phyloP scores from a whole-genome alignment of 2,888 invertebrate species.

The Epsilonema sp. region DNA sequence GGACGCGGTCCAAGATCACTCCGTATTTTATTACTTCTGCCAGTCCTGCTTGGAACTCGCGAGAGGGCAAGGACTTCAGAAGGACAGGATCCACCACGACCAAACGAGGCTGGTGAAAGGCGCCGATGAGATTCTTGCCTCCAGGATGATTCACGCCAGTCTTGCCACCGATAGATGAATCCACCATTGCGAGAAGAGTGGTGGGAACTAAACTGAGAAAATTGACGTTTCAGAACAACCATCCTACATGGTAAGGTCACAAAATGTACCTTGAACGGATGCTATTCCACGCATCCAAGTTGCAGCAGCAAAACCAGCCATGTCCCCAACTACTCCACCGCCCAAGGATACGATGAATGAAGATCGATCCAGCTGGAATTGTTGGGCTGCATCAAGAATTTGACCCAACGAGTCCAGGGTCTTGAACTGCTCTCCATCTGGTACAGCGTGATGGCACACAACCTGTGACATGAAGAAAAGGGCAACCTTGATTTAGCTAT shows the following conservation, averaged over 20 bases:
- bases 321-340: constrained; percentile 9
- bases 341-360: constrained; percentile 4
- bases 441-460: background rate
- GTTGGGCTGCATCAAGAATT: background rate
- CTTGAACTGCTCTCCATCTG: constrained; percentile 4
- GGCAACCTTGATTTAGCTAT: no score
- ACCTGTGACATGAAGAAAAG: no score
- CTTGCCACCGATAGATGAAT: constrained; percentile 7
- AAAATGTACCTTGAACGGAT: constrained; percentile 2
- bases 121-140: constrained; percentile 7
- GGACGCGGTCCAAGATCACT: background rate
- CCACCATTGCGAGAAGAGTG: constrained; percentile 8
- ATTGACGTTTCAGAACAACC: background rate
- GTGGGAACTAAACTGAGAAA: constrained; percentile 3
- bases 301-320: constrained; percentile 8
- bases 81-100: background rate
- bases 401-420: background rate
- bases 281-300: constrained; percentile 5
- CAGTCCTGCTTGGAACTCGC: constrained; percentile 5
- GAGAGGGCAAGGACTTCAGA: constrained; percentile 5
- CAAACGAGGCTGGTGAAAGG: constrained; percentile 5
- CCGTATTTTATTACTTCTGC: constrained; percentile 2
- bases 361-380: background rate
- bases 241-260: no score
- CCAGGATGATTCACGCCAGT: constrained; percentile 6